Conservation (phyloP, 1,140 invertebrate genomes). For the Bombus balteatus region DNA sequence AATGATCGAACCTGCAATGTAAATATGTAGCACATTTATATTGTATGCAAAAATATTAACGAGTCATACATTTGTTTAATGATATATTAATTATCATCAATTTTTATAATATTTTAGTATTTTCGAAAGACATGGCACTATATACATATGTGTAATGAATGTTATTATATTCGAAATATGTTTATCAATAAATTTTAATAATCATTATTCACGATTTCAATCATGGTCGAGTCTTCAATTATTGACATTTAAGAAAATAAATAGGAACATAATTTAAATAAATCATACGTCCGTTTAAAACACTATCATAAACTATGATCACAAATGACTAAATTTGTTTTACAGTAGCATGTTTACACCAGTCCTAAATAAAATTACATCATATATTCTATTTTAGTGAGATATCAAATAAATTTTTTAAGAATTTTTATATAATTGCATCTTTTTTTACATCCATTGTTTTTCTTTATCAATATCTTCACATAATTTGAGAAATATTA, state of each 20-base stretch:
- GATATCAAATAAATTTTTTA: conserved; percentile 30
- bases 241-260: conserved; percentile 44
- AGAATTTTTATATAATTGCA: conserved; percentile 14
- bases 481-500: conserved; percentile 56
- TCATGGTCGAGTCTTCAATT: conserved; percentile 33
- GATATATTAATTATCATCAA: conserved; percentile 45
- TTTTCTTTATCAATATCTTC: conserved; percentile 28
- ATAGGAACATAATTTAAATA: conserved; percentile 61
- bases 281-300: conserved; percentile 43
- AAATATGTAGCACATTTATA: conserved; percentile 37
- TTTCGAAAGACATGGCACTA: conserved; percentile 62
- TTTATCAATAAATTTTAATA: conserved; percentile 24
- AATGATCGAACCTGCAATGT: conserved; percentile 23
- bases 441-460: not conserved
- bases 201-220: conserved; percentile 5
- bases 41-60: conserved; percentile 27
- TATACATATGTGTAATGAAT: conserved; percentile 54
- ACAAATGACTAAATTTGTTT: conserved; percentile 40
- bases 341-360: conserved; percentile 30
- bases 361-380: conserved; percentile 38
- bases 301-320: conserved; percentile 45
- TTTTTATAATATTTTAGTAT: conserved; percentile 35
- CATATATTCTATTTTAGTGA: conserved; percentile 26
- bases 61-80: conserved; percentile 19
- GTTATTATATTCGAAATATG: conserved; percentile 35